Evolutionary conservation across 2,888 invertebrate species (phyloP).

Genomic region (Sceliomorpha sp.): DNA sequence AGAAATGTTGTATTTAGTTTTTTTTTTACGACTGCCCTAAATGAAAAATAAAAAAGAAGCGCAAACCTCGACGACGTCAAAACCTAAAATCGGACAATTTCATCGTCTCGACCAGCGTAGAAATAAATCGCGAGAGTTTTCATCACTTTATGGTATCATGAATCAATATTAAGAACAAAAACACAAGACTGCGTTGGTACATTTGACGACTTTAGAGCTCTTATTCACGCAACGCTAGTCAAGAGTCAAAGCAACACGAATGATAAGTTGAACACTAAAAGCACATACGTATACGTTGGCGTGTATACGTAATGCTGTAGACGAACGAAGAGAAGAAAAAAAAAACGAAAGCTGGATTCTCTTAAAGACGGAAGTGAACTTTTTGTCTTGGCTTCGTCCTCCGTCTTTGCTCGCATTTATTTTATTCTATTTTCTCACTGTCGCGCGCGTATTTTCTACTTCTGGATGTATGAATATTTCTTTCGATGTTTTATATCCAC

Average conservation of each 20-base stretch:
- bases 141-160: background rate
- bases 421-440: slow-evolving; percentile 23
- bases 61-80: too few relatives aligned
- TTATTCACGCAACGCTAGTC: slow-evolving; percentile 32
- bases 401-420: slow-evolving; percentile 24
- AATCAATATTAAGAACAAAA: slow-evolving; percentile 12
- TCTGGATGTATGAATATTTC: background rate
- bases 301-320: slow-evolving; percentile 15
- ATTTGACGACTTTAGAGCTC: slow-evolving; percentile 15
- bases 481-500: slow-evolving; percentile 51
- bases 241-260: slow-evolving; percentile 26
- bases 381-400: slow-evolving; percentile 23
- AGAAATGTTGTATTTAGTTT: too few relatives aligned
- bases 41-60: too few relatives aligned
- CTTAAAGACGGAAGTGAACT: slow-evolving; percentile 24
- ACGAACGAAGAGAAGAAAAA: slow-evolving; percentile 19
- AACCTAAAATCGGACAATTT: too few relatives aligned
- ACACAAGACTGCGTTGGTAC: slow-evolving; percentile 5
- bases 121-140: background rate
- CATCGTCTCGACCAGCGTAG: too few relatives aligned
- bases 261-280: slow-evolving; percentile 31
- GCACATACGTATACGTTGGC: slow-evolving; percentile 5
- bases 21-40: too few relatives aligned
- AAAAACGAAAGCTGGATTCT: slow-evolving; percentile 20
- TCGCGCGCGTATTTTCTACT: slow-evolving; percentile 8